Base-by-base conservation (phyloP, 2,797 vertebrate genomes). In the Fistularia tabacaria region DNA sequence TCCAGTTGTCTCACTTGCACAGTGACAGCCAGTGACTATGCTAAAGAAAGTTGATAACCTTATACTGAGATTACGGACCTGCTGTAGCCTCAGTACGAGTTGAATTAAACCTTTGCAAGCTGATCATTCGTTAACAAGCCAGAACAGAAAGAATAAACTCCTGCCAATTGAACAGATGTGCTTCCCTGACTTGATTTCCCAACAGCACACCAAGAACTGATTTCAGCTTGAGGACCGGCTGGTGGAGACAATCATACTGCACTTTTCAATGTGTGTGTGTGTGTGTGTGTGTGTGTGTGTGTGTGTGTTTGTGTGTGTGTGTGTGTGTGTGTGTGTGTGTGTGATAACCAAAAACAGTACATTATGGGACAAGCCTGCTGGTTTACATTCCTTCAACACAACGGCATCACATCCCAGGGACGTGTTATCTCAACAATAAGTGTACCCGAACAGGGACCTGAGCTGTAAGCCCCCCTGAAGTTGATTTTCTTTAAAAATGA, bases 161-260 rank as follows among this genome's bases (percentile, higher is more conserved):
- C 57, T 75, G 73, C 74, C 73, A 76, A 37, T 15, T 61, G 50
- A 71, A 49, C 73, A 80, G 75, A 70, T 79, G 75, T 57, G 48
- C 37, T 46, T 62, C 36, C 38, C 51, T 38, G 59, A 51, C 54
- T 74, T 80, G 68, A 80, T 80, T 80, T 82, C 75, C 77, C 79
- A 66, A 50, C 63, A 66, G 67, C 60, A 60, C 38, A 36, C 46
- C 2, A 9, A 55, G 49, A 62, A 61, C 64, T 66, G 48, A 64
- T 71, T 60, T 61, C 49, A 51, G 56, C 43, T 50, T 64, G 54
- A 63, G 65, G 39, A 39, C 51, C 41, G 15, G 14, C 64, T 61
- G 38, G 42, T 54, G 54, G 69, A 77, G 67, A 60, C 53, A 64
- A 80, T 71, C 54, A 51, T 43, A 57, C 42, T 8, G 36, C 60